Evolutionary conservation across 2,888 invertebrate genomes (phyloP), one percentile per base, ranked within the genome.

Genomic region (Drosophila affinis): DNA sequence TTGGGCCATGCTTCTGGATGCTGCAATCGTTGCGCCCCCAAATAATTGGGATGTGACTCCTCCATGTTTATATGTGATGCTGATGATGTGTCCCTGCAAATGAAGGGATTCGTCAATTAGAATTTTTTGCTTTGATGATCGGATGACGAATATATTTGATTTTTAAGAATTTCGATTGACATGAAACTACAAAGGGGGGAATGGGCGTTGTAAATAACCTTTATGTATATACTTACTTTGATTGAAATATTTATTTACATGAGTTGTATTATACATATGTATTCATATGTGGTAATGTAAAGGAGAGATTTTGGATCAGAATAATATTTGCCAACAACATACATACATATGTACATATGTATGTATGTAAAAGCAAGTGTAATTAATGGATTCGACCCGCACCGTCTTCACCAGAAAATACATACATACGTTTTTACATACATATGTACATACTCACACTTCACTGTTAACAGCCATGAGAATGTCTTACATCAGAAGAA

Each of bases 51-150:
- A 49, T 68, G 53, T 14, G 45, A 24, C 21, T 69, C 69, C 47
- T 69, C 68, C 68, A 69, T 69, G 10, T 68, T 69, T n/a, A 18
- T 44, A 32, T 69, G 65, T 51, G 67, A 39, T 45, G 65, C 51
- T 56, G 65, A 57, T 56, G 67, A 39, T 34, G 65, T 34, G 39
- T 67, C 67, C 69, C 68, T 69, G 69, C 7, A 14, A 44, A 27
- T 0, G 21, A 10, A 18, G 4, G 7, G 2, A 52, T n/a, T 3
- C 0, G 12, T 51, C 27, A 7, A 51, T 51, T 45, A 29, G n/a
- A n/a, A 24, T 55, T 46, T 10, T n/a, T 39, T 39, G 14, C 39
- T n/a, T n/a, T 6, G 2, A 14, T 12, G 2, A 14, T 5, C 14
- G 39, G 14, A 39, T 39, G 39, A 39, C 39, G 39, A 39, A 39